phyloP scores from a whole-genome alignment of 1,140 invertebrate genomes.

The Drosophila tropicalis region DNA sequence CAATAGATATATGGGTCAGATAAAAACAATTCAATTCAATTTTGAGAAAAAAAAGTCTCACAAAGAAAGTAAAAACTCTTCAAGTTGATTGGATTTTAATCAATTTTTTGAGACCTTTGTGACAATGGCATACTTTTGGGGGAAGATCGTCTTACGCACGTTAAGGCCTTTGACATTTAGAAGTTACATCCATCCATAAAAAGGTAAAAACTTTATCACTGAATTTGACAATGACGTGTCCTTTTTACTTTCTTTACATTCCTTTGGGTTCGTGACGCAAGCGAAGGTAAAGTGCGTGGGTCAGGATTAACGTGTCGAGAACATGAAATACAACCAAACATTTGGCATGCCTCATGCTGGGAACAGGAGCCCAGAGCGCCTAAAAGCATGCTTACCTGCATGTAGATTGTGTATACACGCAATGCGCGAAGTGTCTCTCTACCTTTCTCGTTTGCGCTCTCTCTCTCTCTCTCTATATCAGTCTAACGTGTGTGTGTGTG shows the following conservation, averaged over 20 bases:
- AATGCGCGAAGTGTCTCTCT: slow-evolving; percentile 29
- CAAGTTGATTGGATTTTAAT: too few species aligned
- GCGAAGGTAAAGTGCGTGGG: slow-evolving; percentile 26
- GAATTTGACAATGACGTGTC: not conserved
- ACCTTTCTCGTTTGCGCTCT: not conserved
- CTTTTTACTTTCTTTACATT: too few species aligned
- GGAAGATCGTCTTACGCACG: not conserved
- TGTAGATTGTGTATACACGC: slow-evolving; percentile 47
- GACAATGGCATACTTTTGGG: slow-evolving; percentile 18
- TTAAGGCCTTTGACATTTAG: slow-evolving; percentile 1
- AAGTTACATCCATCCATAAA: not conserved
- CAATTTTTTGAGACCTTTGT: too few species aligned
- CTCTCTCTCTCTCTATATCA: not conserved
- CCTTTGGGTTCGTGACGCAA: not conserved
- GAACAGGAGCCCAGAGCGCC: slow-evolving; percentile 72
- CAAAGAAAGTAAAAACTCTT: too few species aligned
- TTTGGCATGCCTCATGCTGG: slow-evolving; percentile 72
- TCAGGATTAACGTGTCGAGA: slow-evolving; percentile 28
- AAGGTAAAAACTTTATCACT: not conserved
- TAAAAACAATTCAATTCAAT: slow-evolving; percentile 15
- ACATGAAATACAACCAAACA: slow-evolving; percentile 69
- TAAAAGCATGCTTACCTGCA: slow-evolving; percentile 71
- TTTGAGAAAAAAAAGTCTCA: too few species aligned
- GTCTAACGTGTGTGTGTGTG: slow-evolving; percentile 24
- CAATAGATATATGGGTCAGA: slow-evolving; percentile 26